Evolutionary conservation across 2,888 invertebrate genomes (phyloP), one percentile per base, ranked within the genome.

Genomic region (Tethea ocularis): DNA sequence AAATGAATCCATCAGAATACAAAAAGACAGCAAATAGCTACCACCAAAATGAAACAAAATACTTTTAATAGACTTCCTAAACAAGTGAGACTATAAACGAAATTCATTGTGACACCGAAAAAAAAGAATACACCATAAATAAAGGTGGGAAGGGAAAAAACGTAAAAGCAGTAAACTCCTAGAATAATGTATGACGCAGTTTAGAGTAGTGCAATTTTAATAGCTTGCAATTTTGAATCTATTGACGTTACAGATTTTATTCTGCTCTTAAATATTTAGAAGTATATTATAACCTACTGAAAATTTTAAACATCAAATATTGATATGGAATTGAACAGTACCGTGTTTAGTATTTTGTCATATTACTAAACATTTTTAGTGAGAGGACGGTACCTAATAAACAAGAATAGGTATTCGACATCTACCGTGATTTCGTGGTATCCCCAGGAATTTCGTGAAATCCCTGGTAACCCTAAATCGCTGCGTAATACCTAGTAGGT

Each of bases 131-230:
- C 52, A 60, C 62, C 57, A 66, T 69, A 69, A 75, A 72, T 65
- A 65, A 65, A 66, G 58, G 51, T 52, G 56, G n/a, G 54, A 58
- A 61, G 57, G 59, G 66, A 71, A 70, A 68, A 68, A 62, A 58
- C 55, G 62, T 61, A 64, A 66, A 66, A 67, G 61, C 63, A 63
- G 60, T 75, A 71, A 72, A 77, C 74, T 68, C 66, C 58, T 58
- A 24, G 69, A 67, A 71, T 74, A 74, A 78, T 77, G 64, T 62
- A 74, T 63, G 64, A 53, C 41, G 41, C 61, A 61, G 61, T 61
- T 56, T 60, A 57, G 11, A 52, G 55, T 52, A 58, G 41, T 56
- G 57, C 56, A 61, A 57, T 61, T 60, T 61, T 61, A 54, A 61
- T 56, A 52, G 57, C 46, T 33, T 33, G 33, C 33, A 20, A 22